Evolutionary conservation across 2,113 vertebrate genomes (phyloP).

Genomic region (Cercocebus atys): DNA sequence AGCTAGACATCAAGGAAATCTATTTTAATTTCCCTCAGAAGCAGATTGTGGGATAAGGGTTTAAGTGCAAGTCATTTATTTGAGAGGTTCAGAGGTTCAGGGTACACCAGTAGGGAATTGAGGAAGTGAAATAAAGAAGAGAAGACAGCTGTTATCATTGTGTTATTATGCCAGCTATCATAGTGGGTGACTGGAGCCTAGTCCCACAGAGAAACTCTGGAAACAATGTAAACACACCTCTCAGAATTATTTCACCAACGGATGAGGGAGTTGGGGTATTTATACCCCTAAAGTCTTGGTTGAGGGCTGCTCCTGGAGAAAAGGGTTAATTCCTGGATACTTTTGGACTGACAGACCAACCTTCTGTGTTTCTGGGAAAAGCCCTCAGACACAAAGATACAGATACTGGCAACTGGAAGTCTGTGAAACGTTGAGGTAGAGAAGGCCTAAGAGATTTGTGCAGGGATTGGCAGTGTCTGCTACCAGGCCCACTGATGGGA

Average conservation of each 20-base stretch:
- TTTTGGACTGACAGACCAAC: background rate
- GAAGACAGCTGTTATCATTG: background rate
- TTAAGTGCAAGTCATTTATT: background rate
- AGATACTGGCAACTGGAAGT: background rate
- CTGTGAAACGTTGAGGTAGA: background rate
- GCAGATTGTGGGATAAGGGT: background rate
- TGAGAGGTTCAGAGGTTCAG: background rate
- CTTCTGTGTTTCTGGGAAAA: background rate
- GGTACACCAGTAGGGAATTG: background rate
- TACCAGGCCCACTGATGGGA: background rate
- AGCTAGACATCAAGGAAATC: background rate
- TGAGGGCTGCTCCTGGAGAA: background rate
- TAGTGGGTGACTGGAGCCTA: background rate
- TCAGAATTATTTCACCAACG: background rate
- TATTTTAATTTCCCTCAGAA: background rate
- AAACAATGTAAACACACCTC: background rate
- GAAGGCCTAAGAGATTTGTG: background rate
- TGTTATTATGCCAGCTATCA: background rate
- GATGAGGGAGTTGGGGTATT: background rate
- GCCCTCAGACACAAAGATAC: background rate
- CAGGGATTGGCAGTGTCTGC: background rate
- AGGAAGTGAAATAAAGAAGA: background rate
- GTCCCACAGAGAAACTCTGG: background rate
- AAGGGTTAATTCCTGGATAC: background rate
- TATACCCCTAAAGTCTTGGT: background rate